Evolutionary conservation across 2,113 vertebrate species (phyloP).

Genomic region (Pristiophorus japonicus): DNA sequence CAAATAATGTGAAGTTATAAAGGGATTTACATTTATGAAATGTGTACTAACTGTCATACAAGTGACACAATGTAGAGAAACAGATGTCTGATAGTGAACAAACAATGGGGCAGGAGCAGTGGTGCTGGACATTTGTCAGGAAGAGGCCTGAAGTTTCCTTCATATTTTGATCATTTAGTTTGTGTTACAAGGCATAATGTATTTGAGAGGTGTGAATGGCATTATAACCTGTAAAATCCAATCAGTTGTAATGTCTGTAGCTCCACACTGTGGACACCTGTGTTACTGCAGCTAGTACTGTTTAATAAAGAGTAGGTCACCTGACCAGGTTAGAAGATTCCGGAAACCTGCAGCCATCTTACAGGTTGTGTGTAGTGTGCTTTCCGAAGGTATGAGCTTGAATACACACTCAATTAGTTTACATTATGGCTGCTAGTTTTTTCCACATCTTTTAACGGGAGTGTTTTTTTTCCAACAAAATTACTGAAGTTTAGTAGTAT

Average conservation of each 20-base stretch:
- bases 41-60: background rate
- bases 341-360: no score
- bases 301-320: no score
- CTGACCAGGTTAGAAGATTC: no score
- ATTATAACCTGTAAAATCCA: background rate
- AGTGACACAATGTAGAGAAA: background rate
- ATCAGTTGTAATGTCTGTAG: no score
- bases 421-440: background rate
- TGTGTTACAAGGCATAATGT: background rate
- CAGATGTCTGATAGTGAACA: background rate
- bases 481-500: background rate
- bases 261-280: no score
- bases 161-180: background rate
- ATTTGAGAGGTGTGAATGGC: background rate
- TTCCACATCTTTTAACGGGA: background rate
- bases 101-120: background rate
- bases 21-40: background rate
- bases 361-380: no score
- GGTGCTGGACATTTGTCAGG: background rate
- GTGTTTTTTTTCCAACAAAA: background rate
- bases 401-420: background rate
- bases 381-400: no score
- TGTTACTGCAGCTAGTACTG: no score
- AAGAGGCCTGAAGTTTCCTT: background rate
- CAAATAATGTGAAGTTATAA: background rate